Percentiles rank a stretch among this genome's conserved stretches.
These are phyloP conservation scores for Tetranychus piercei DNA, from an alignment of 2,888 invertebrate species.

Conservation along the genomic window DNA sequence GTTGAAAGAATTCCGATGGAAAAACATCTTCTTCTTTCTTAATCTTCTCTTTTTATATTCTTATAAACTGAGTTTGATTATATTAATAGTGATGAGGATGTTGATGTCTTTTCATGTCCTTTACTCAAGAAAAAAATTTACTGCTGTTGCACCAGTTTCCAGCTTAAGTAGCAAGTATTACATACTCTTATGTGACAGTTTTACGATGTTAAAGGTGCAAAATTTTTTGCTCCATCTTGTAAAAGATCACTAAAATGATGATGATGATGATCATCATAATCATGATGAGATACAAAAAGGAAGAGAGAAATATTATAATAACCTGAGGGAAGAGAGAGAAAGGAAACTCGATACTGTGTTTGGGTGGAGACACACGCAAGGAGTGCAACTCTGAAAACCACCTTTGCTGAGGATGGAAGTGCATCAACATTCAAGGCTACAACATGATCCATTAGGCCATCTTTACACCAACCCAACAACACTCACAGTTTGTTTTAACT, in stretches of 20 bases:
- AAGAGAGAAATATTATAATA: not conserved
- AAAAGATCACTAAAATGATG: not conserved
- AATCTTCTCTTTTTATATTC: not conserved
- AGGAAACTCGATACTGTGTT: not conserved
- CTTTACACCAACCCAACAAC: not conserved
- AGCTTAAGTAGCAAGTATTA: not conserved
- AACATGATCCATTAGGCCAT: not conserved
- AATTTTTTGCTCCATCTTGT: not conserved
- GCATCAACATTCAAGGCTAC: not conserved
- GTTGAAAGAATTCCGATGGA: not conserved
- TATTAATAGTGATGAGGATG: not conserved
- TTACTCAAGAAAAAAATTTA: not conserved
- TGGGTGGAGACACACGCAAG: slow-evolving; percentile 1
- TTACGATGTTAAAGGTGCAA: not conserved
- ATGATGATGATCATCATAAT: not conserved
- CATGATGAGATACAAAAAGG: not conserved
- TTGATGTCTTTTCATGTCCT: not conserved
- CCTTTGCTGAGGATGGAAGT: not conserved
- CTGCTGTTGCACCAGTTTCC: not conserved
- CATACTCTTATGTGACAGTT: not conserved
- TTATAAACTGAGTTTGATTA: not conserved
- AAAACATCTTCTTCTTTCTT: not conserved
- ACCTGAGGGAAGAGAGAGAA: not conserved
- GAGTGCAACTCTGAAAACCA: not conserved
- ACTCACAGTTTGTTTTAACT: not conserved